Conservation (phyloP, 2,888 invertebrate species). For the Drosophila mimica region DNA sequence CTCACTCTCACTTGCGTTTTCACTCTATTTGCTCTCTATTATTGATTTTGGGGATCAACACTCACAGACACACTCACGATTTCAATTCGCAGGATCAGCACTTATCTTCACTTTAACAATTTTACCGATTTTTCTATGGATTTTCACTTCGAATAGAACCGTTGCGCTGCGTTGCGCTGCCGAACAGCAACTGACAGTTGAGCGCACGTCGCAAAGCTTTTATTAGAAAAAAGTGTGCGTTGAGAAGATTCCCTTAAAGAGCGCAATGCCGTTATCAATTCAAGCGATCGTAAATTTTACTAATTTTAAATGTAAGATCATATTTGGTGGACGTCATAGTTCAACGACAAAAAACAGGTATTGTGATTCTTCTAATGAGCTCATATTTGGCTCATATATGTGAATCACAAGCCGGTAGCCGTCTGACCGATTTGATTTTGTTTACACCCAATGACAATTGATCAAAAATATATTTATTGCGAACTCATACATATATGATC, state of each 20-base stretch:
- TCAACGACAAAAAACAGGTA: constrained; percentile 40
- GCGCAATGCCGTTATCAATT: constrained; percentile 32
- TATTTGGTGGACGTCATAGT: constrained; percentile 53
- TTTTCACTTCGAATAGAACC: constrained; percentile 19
- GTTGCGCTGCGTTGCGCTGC: constrained; percentile 65
- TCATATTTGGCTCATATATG: constrained; percentile 35
- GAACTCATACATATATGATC: constrained; percentile 37
- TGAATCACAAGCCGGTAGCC: constrained; percentile 63
- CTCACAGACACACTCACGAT: constrained; percentile 9
- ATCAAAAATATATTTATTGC: constrained; percentile 46
- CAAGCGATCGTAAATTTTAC: constrained; percentile 5
- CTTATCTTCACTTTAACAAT: constrained; percentile 52
- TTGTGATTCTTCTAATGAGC: constrained; percentile 49
- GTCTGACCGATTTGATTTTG: constrained; percentile 47
- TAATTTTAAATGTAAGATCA: constrained; percentile 23
- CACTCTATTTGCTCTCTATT: constrained; percentile 21
- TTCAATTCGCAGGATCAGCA: constrained; percentile 39
- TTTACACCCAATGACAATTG: constrained; percentile 45
- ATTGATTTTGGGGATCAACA: constrained; percentile 4
- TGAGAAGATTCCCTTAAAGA: constrained; percentile 13
- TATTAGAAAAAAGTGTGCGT: constrained; percentile 50
- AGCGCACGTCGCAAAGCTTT: constrained; percentile 48
- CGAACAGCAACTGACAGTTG: constrained; percentile 65
- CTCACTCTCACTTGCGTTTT: constrained; percentile 48
- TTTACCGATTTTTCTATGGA: constrained; percentile 19